Percentiles rank a stretch among this genome's conserved stretches.
Evolutionary conservation across 1,140 invertebrate genomes (phyloP).

Genomic region (Drosophila quadrilineata): DNA sequence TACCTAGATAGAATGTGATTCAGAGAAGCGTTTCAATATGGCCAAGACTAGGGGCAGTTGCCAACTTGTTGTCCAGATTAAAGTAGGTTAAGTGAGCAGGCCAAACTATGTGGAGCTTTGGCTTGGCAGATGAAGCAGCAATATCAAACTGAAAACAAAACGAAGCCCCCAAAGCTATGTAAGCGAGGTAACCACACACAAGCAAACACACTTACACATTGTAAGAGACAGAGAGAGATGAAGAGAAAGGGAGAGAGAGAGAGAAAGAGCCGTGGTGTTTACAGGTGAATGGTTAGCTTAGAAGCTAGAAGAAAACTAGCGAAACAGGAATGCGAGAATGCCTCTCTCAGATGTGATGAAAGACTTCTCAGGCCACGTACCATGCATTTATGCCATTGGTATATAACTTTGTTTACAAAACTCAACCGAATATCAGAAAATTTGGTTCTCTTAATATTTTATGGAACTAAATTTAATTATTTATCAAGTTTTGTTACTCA

Average conservation of each 20-base stretch:
- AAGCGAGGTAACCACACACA: no score
- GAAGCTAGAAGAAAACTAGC: conserved; percentile 28
- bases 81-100: conserved; percentile 48
- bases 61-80: conserved; percentile 40
- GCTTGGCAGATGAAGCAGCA: conserved; percentile 47
- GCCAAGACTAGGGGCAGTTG: no score
- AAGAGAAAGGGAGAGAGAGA: no score
- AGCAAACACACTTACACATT: no score
- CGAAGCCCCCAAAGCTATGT: conserved; percentile 46
- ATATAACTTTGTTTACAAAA: no score
- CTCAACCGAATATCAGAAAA: no score
- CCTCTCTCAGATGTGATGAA: conserved; percentile 14
- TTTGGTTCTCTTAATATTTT: no score
- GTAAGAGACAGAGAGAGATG: no score
- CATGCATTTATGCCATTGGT: no score
- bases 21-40: conserved; percentile 7
- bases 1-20: no score
- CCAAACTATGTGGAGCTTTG: conserved; percentile 48
- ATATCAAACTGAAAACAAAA: conserved; percentile 64
- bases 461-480: no score
- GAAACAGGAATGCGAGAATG: conserved; percentile 51
- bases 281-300: conserved; percentile 42
- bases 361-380: conserved; percentile 21
- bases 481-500: no score
- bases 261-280: conserved; percentile 55